Evolutionary conservation across 2,113 vertebrate species (phyloP).

Genomic region (Percopsis transmontana): DNA sequence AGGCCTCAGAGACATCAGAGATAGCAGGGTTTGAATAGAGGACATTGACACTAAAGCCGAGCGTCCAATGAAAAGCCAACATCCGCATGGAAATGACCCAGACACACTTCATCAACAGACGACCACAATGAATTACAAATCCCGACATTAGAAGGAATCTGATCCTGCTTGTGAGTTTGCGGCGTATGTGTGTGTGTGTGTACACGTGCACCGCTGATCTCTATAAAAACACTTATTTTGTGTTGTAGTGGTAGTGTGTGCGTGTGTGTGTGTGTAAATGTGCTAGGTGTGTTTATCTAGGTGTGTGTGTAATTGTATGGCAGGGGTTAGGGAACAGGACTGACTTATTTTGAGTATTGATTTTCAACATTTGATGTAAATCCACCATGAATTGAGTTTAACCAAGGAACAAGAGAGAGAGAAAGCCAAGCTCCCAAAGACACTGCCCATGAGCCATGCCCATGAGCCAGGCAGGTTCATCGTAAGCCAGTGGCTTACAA

Average conservation of each 20-base stretch:
- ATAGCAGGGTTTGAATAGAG: constrained; percentile 52
- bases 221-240: background rate
- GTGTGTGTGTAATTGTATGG: constrained; percentile 1
- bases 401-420: constrained; percentile 6
- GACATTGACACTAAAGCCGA: constrained; percentile 31
- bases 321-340: constrained; percentile 32
- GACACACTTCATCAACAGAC: constrained; percentile 46
- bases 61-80: constrained; percentile 46
- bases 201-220: background rate
- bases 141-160: constrained; percentile 51
- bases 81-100: constrained; percentile 59
- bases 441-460: background rate
- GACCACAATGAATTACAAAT: constrained; percentile 39
- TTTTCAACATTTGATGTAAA: constrained; percentile 33
- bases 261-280: background rate
- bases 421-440: constrained; percentile 12
- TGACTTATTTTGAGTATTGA: constrained; percentile 34
- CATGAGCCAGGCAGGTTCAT: constrained; percentile 36
- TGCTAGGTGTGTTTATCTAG: background rate
- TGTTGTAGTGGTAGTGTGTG: background rate
- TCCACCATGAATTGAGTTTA: constrained; percentile 39
- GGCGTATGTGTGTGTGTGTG: constrained; percentile 12
- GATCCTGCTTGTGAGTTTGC: constrained; percentile 15
- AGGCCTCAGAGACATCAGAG: constrained; percentile 38
- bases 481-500: constrained; percentile 43